A percentile compares a stretch with the other conserved stretches of the same genome.
phyloP scores from a whole-genome alignment of 2,888 invertebrate species.

The Athalia cordata region DNA sequence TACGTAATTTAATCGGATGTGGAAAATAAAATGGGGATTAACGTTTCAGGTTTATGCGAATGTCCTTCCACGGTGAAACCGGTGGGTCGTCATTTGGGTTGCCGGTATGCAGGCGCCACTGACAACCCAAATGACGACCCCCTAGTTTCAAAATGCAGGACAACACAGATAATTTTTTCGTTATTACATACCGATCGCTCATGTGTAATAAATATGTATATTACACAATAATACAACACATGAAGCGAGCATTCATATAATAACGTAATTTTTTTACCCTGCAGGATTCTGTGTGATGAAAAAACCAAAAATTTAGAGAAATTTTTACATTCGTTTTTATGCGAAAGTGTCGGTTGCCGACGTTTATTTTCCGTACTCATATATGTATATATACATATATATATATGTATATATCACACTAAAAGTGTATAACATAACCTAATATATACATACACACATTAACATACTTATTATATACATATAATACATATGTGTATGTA shows the following conservation, averaged over 20 bases:
- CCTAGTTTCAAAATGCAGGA: too few relatives aligned
- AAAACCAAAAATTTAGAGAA: too few relatives aligned
- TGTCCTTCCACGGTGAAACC: too few relatives aligned
- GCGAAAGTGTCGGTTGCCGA: conserved; percentile 63
- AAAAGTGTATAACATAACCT: too few relatives aligned
- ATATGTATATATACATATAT: conserved; percentile 70
- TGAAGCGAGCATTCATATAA: not conserved
- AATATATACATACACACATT: not conserved
- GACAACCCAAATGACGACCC: too few relatives aligned
- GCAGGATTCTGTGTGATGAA: not conserved
- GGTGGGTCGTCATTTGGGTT: too few relatives aligned
- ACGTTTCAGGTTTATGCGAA: too few relatives aligned
- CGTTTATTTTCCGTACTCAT: conserved; percentile 64
- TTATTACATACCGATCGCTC: not conserved
- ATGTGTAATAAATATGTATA: conserved; percentile 16
- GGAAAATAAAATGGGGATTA: too few relatives aligned
- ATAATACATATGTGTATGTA: not conserved
- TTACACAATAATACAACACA: not conserved
- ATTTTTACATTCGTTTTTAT: conserved; percentile 46
- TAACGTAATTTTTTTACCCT: not conserved
- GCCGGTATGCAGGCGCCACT: too few relatives aligned
- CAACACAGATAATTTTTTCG: not conserved
- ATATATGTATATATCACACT: conserved; percentile 47
- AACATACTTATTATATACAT: not conserved
- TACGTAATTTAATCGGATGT: too few relatives aligned